A percentile compares a stretch with the other conserved stretches of the same genome.
These are phyloP conservation scores for Lepus townsendii DNA, from an alignment of 2,797 vertebrate genomes.

Conservation along the genomic window DNA sequence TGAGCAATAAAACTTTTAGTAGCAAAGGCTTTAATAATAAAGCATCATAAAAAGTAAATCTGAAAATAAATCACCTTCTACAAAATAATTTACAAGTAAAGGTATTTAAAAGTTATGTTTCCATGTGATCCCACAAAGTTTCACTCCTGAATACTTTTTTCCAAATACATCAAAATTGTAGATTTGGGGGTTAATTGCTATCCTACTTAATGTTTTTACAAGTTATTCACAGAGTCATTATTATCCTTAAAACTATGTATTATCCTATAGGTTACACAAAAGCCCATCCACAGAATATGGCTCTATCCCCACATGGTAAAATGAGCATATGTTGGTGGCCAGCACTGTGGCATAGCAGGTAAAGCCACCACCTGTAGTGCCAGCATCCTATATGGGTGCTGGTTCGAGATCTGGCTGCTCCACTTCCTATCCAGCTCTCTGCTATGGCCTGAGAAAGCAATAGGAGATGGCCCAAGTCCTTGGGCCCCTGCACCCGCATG, in stretches of 20 bases:
- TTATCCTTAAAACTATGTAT: slow-evolving; percentile 23
- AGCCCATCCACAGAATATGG: neutral
- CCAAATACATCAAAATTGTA: neutral
- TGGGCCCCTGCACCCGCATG: no score
- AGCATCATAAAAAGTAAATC: slow-evolving; percentile 19
- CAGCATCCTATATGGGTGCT: no score
- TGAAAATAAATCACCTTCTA: neutral
- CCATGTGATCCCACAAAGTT: slow-evolving; percentile 18
- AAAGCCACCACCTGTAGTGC: neutral
- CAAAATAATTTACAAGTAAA: neutral
- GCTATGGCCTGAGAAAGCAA: no score
- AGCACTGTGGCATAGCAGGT: no score
- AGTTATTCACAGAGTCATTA: neutral
- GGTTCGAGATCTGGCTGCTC: no score
- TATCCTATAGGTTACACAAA: neutral
- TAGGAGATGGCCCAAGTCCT: no score
- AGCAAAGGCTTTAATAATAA: slow-evolving; percentile 40
- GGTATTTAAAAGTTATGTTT: slow-evolving; percentile 16
- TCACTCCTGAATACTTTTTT: slow-evolving; percentile 23
- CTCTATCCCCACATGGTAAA: neutral
- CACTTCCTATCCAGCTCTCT: no score
- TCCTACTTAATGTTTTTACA: neutral
- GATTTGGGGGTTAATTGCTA: neutral
- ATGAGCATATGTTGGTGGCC: neutral
- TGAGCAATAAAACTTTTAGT: neutral